These are phyloP conservation scores for Apteryx owenii DNA, from an alignment of 2,113 vertebrate genomes.

Conservation along the genomic window DNA sequence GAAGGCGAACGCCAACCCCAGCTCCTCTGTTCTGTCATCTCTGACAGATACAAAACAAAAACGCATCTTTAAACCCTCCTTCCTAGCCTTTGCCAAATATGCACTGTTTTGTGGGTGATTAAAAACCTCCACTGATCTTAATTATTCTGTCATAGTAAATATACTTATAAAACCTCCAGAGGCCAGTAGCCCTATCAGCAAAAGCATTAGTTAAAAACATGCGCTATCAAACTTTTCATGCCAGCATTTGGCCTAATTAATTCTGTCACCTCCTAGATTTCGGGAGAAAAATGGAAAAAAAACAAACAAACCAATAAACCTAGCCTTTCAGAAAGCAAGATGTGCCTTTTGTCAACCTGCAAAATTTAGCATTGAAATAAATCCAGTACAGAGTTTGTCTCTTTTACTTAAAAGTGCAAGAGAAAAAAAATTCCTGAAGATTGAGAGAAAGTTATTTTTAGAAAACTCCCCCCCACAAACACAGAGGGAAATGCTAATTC, in stretches of 20 bases:
- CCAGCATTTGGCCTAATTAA: not conserved
- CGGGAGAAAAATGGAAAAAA: not conserved
- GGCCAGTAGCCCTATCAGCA: not conserved
- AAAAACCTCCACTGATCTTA: constrained; percentile 28
- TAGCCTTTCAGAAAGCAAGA: not conserved
- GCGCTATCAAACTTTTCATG: not conserved
- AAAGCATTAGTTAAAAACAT: constrained; percentile 8
- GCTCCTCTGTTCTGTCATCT: not conserved
- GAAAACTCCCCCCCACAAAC: not conserved
- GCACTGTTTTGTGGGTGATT: not conserved
- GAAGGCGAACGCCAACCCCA: rapidly evolving
- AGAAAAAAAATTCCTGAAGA: not conserved
- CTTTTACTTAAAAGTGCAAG: not conserved
- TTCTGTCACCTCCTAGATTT: constrained; percentile 17
- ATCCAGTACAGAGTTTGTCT: not conserved
- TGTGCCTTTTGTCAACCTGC: not conserved
- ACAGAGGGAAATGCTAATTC: not conserved
- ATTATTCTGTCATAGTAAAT: constrained; percentile 31
- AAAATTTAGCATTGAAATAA: not conserved
- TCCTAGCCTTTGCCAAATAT: not conserved
- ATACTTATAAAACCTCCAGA: constrained; percentile 5
- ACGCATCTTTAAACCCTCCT: not conserved
- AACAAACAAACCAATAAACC: not conserved
- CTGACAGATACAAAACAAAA: not conserved
- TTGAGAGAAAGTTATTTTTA: not conserved